phyloP scores from a whole-genome alignment of 1,140 invertebrate species.

The Drosophila parvula region DNA sequence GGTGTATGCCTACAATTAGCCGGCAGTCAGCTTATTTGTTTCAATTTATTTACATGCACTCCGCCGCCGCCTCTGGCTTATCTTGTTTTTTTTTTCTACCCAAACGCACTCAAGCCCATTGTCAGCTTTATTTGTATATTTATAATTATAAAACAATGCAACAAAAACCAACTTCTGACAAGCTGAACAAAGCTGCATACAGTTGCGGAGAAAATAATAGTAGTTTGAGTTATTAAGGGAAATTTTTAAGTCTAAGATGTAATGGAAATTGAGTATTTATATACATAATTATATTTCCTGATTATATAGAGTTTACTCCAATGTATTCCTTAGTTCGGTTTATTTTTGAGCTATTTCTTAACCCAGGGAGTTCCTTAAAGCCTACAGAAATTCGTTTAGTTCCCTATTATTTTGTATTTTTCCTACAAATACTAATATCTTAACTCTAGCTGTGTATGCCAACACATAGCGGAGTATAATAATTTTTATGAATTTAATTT shows the following conservation, averaged over 20 bases:
- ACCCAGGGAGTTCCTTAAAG: too few relatives aligned
- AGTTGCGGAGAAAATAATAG: conserved; percentile 7
- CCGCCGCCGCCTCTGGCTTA: conserved; percentile 49
- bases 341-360: neutral
- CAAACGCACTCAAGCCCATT: conserved; percentile 60
- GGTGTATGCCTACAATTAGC: conserved; percentile 65
- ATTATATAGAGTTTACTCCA: neutral
- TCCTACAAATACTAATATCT: neutral
- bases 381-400: neutral
- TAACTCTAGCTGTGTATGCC: neutral
- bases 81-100: conserved; percentile 73
- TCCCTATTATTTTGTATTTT: neutral
- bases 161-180: conserved; percentile 49
- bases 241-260: too few relatives aligned
- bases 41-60: conserved; percentile 71
- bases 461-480: conserved; percentile 15
- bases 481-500: conserved; percentile 82
- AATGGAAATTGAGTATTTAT: too few relatives aligned
- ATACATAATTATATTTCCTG: too few relatives aligned
- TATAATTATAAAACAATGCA: conserved; percentile 59
- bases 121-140: conserved; percentile 21
- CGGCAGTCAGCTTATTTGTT: conserved; percentile 69
- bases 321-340: too few relatives aligned
- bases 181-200: conserved; percentile 12
- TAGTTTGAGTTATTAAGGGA: too few relatives aligned